Percentiles rank a stretch among this genome's conserved stretches.
Conservation (phyloP, 2,113 vertebrate species). For the Gymnarchus niloticus region DNA sequence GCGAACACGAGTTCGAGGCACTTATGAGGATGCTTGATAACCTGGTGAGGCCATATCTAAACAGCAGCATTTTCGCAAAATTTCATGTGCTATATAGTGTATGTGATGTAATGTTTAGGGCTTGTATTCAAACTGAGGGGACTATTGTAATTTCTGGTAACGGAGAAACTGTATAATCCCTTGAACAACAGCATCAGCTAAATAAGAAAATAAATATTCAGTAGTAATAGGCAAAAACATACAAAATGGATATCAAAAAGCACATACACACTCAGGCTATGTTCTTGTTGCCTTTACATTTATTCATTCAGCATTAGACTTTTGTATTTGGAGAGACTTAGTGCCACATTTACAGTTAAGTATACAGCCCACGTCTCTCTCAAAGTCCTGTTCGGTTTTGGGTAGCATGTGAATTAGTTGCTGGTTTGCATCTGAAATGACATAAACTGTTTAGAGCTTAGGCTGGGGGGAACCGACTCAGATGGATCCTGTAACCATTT, state of each 20-base stretch:
- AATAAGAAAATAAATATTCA: neutral
- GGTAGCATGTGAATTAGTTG: neutral
- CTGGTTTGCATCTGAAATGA: neutral
- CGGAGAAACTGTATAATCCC: neutral
- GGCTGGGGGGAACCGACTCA: neutral
- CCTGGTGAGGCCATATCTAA: constrained; percentile 71
- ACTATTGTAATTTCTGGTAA: neutral
- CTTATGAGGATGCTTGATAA: constrained; percentile 97
- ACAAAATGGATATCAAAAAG: neutral
- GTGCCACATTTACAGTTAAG: neutral
- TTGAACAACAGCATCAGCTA: neutral
- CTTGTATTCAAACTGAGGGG: neutral
- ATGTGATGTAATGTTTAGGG: constrained; percentile 18
- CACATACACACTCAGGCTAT: no score
- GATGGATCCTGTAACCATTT: neutral
- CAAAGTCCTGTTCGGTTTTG: neutral
- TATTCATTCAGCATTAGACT: neutral
- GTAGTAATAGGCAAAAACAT: neutral
- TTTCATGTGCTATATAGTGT: neutral
- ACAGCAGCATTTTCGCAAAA: constrained; percentile 16
- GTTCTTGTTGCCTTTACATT: no score
- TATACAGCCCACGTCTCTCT: no score
- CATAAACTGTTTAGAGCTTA: neutral
- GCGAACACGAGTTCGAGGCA: constrained; percentile 88
- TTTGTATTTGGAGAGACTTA: neutral